Evolutionary conservation across 2,888 invertebrate genomes (phyloP).

Genomic region (Notodonta dromedarius): DNA sequence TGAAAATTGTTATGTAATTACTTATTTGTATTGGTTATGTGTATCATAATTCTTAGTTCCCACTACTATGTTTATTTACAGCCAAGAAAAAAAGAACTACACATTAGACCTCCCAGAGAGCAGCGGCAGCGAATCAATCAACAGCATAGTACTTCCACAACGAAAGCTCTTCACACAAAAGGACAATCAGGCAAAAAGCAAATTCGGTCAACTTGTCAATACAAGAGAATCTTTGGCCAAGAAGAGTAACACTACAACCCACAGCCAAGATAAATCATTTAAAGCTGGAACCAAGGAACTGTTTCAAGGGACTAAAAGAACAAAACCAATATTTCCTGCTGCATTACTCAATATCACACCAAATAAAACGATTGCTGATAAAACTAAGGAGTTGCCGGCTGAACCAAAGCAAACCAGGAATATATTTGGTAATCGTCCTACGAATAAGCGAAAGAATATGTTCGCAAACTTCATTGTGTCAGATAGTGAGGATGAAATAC

Average conservation of each 20-base stretch:
- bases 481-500: slow-evolving; percentile 72
- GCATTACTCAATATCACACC: slow-evolving; percentile 61
- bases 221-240: slow-evolving; percentile 57
- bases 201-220: slow-evolving; percentile 52
- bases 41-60: too few species aligned
- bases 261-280: slow-evolving; percentile 57
- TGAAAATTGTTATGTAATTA: not conserved
- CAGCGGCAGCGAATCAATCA: slow-evolving; percentile 71
- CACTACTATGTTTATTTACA: slow-evolving; percentile 23
- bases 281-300: slow-evolving; percentile 56
- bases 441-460: slow-evolving; percentile 65
- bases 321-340: slow-evolving; percentile 61
- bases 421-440: slow-evolving; percentile 60
- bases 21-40: not conserved
- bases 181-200: slow-evolving; percentile 53
- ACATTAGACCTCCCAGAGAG: slow-evolving; percentile 67
- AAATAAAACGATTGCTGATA: slow-evolving; percentile 57
- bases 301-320: slow-evolving; percentile 52
- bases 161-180: slow-evolving; percentile 66
- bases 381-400: slow-evolving; percentile 50
- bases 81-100: slow-evolving; percentile 62
- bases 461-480: slow-evolving; percentile 68
- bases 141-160: slow-evolving; percentile 71
- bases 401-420: slow-evolving; percentile 52
- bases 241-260: slow-evolving; percentile 42